phyloP scores from a whole-genome alignment of 2,888 invertebrate genomes.

The Quadroppia sp. region DNA sequence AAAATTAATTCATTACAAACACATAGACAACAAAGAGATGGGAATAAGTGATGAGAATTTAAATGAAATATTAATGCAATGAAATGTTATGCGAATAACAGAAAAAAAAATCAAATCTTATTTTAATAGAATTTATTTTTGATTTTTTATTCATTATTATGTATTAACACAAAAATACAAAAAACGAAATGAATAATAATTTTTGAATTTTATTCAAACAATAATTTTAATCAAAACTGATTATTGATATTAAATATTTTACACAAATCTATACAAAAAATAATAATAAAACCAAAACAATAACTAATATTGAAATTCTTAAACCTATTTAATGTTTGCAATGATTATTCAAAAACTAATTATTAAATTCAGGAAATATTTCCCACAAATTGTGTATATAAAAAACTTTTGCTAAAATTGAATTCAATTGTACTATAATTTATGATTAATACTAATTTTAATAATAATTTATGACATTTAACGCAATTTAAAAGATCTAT shows the following conservation, averaged over 20 bases:
- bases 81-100: too few relatives aligned
- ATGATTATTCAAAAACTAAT: background rate
- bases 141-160: too few relatives aligned
- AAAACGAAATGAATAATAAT: background rate
- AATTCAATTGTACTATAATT: background rate
- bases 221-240: constrained; percentile 19
- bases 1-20: too few relatives aligned
- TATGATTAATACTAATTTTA: background rate
- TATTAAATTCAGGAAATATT: background rate
- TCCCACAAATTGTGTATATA: background rate
- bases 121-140: too few relatives aligned
- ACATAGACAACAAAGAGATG: too few relatives aligned
- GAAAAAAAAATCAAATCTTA: too few relatives aligned
- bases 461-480: too few relatives aligned
- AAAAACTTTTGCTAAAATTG: background rate
- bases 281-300: too few relatives aligned
- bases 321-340: background rate
- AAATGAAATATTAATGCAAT: too few relatives aligned
- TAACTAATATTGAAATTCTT: background rate
- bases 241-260: background rate
- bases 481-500: too few relatives aligned
- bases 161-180: too few relatives aligned
- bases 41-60: too few relatives aligned
- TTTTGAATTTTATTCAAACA: background rate
- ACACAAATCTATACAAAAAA: constrained; percentile 8